Evolutionary conservation across 2,888 invertebrate species (phyloP).

Genomic region (Pseudococcus longispinus): DNA sequence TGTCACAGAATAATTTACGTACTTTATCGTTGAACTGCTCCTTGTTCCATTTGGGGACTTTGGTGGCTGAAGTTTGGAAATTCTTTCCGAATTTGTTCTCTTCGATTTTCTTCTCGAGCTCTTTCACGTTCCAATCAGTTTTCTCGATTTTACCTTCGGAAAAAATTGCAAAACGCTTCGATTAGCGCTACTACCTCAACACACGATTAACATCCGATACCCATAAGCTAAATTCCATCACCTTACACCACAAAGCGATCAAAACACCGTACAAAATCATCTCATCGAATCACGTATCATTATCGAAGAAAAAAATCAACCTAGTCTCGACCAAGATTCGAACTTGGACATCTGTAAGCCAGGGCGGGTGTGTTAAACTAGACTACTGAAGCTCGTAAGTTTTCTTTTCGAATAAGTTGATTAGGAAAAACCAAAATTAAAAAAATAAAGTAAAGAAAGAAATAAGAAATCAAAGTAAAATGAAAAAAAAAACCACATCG

Average conservation of each 20-base stretch:
- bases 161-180: constrained; percentile 26
- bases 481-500: neutral
- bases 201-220: neutral
- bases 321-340: constrained; percentile 23
- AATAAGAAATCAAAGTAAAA: neutral
- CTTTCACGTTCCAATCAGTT: constrained; percentile 89
- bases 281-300: neutral
- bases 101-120: constrained; percentile 87
- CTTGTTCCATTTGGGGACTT: constrained; percentile 90
- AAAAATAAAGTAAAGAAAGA: neutral
- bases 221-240: neutral
- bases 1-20: neutral
- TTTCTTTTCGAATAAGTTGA: neutral
- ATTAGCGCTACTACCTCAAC: constrained; percentile 21
- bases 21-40: constrained; percentile 71
- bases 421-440: neutral
- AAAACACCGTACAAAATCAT: neutral
- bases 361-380: constrained; percentile 34
- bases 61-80: constrained; percentile 61
- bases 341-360: constrained; percentile 38
- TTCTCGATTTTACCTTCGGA: constrained; percentile 78
- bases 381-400: constrained; percentile 38
- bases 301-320: constrained; percentile 8
- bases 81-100: constrained; percentile 72
- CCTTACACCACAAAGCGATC: neutral